Evolutionary conservation across 2,113 vertebrate species (phyloP), one percentile per base, ranked within the genome.

Genomic region (Ariopsis seemanni): DNA sequence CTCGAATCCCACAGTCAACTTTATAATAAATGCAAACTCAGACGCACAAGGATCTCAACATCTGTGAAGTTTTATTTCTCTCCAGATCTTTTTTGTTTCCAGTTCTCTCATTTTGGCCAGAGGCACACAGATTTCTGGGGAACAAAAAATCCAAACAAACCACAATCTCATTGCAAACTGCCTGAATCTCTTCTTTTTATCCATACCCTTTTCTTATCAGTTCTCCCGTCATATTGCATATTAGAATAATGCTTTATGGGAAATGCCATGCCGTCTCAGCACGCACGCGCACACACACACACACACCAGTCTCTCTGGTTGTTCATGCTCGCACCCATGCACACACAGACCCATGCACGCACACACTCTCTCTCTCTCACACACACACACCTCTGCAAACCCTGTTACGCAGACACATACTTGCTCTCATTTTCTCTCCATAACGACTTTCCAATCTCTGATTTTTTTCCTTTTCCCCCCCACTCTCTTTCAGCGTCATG

Each of bases 61-160:
- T 95, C 92, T 92, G 94, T 95, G 93, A 95, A 93, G 93, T 95
- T 95, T 88, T 96, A 95, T 95, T 96, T 91, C 91, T 93, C 92
- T 93, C 93, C 91, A 94, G 91, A 91, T 94, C 92, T 25, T 82
- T 82, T 77, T 57, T 57, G 63, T 86, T 87, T 86, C 85, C 83
- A 86, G 87, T 88, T 87, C 81, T 86, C 86, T 85, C 82, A 57
- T 83, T 85, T 62, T 84, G 71, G 53, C 90, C 85, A 86, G 81
- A 84, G 81, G 87, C 84, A 42, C 81, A 88, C 74, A 87, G 22
- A 83, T 55, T 74, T 86, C 86, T 87, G 89, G 85, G 57, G 72
- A 55, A 69, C 65, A 50, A 85, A 82, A 53, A 55, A 55, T 25
- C 11, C 55, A 27, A 88, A 87, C 85, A 25, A 71, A 50, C 82